Evolutionary conservation across 2,888 invertebrate species (phyloP).

Genomic region (Limnephilus auricula): DNA sequence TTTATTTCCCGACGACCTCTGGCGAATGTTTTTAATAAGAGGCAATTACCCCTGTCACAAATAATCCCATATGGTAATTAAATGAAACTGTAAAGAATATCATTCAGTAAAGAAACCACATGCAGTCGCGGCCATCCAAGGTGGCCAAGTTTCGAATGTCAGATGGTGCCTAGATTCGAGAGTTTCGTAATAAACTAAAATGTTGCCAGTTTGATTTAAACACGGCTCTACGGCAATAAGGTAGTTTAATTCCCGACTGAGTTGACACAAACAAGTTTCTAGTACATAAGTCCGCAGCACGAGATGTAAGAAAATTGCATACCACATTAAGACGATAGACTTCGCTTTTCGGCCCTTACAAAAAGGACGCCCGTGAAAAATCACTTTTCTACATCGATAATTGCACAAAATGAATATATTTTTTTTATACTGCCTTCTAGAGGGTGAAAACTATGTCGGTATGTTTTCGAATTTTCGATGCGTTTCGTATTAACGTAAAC

Average conservation of each 20-base stretch:
- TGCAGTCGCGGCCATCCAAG: conserved; percentile 19
- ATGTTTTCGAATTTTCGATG: too few relatives aligned
- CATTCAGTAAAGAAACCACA: neutral
- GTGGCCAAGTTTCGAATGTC: conserved; percentile 36
- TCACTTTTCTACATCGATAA: too few relatives aligned
- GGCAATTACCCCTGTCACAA: conserved; percentile 20
- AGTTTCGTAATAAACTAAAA: neutral
- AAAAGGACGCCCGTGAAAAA: too few relatives aligned
- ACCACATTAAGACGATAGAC: too few relatives aligned
- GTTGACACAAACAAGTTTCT: neutral
- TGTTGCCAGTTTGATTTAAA: neutral
- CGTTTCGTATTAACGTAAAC: too few relatives aligned
- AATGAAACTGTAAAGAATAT: neutral
- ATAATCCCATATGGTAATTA: conserved; percentile 39
- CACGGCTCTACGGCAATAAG: neutral
- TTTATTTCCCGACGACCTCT: conserved; percentile 38
- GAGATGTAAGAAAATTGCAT: neutral
- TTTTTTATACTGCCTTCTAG: too few relatives aligned
- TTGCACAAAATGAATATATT: too few relatives aligned
- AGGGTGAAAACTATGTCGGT: too few relatives aligned
- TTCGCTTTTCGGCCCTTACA: too few relatives aligned
- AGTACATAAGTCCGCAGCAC: neutral
- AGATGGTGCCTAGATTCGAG: conserved; percentile 10
- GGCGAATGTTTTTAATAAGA: conserved; percentile 2
- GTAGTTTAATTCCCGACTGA: neutral